Evolutionary conservation across 2,797 vertebrate species (phyloP), one percentile per base, ranked within the genome.

Genomic region (Lutjanus campechanus): DNA sequence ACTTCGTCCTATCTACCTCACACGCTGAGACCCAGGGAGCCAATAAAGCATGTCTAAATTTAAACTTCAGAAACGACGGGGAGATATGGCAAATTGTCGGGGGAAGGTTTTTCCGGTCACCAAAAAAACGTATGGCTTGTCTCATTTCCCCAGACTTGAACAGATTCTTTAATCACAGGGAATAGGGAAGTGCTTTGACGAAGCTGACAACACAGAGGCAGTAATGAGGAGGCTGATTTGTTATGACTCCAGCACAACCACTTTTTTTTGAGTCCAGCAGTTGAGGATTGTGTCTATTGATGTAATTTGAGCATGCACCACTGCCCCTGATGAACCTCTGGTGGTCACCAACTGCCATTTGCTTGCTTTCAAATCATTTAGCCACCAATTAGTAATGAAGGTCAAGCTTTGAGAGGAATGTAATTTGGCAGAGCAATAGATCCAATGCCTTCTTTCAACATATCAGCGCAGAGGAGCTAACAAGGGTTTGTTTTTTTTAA

Each of bases 11-110:
- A 89, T 93, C 91, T 84, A 81, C 83, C 73, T 87, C 79, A 79
- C 79, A 79, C 22, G 36, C 55, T 73, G 77, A 81, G 71, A 88
- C 83, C 68, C 20, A 73, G 77, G 73, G 88, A 89, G 76, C 90
- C 90, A 92, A 84, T 91, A 88, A 87, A 88, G 79, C 80, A 64
- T 12, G 87, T 88, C 79, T 88, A 89, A 91, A 91, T 90, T 84
- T 90, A 91, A 90, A 90, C 88, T 69, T 87, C 62, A 77, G 63
- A 78, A 85, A 78, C 4, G 40, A 81, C 69, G 71, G 51, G 59
- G 56, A 86, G 76, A 90, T 72, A 72, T 77, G 58, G 59, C 70
- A 80, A 85, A 90, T 58, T 85, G 69, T 70, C 77, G 54, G 63
- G 51, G 47, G 59, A 80, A 77, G 70, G 65, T 84, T 88, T 88